Evolutionary conservation across 2,113 vertebrate species (phyloP).

Genomic region (Engraulis encrasicolus): DNA sequence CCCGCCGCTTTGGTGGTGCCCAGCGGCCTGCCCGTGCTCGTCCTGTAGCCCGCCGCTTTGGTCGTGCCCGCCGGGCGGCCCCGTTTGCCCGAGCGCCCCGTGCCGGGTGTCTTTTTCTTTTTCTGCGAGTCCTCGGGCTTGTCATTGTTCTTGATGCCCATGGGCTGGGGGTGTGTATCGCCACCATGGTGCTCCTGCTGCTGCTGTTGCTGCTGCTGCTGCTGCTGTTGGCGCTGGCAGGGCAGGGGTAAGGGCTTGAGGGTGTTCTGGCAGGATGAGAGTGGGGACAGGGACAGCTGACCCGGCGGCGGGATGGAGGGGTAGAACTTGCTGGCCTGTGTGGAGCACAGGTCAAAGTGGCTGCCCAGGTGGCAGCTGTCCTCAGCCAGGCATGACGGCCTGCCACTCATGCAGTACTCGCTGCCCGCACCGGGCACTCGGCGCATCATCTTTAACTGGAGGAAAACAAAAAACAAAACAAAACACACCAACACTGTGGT

Average conservation of each 20-base stretch:
- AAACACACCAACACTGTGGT: conserved; percentile 46
- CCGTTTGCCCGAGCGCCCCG: conserved; percentile 89
- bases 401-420: conserved; percentile 89
- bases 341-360: conserved; percentile 91
- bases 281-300: conserved; percentile 74
- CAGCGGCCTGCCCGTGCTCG: conserved; percentile 95
- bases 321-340: conserved; percentile 90
- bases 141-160: conserved; percentile 79
- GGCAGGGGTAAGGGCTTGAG: conserved; percentile 88
- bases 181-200: conserved; percentile 80
- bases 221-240: conserved; percentile 88
- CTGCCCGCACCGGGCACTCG: conserved; percentile 84
- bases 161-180: conserved; percentile 76
- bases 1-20: conserved; percentile 97
- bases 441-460: conserved; percentile 94
- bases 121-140: conserved; percentile 89
- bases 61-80: conserved; percentile 95
- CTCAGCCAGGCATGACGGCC: conserved; percentile 90
- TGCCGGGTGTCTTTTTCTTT: conserved; percentile 91
- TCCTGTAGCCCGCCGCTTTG: conserved; percentile 95
- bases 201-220: conserved; percentile 75
- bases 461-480: no score
- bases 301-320: conserved; percentile 79
- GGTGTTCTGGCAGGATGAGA: conserved; percentile 70
- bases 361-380: conserved; percentile 84